These are phyloP conservation scores for Drosophila pseudotakahashii DNA, from an alignment of 2,888 invertebrate genomes.

Conservation along the genomic window DNA sequence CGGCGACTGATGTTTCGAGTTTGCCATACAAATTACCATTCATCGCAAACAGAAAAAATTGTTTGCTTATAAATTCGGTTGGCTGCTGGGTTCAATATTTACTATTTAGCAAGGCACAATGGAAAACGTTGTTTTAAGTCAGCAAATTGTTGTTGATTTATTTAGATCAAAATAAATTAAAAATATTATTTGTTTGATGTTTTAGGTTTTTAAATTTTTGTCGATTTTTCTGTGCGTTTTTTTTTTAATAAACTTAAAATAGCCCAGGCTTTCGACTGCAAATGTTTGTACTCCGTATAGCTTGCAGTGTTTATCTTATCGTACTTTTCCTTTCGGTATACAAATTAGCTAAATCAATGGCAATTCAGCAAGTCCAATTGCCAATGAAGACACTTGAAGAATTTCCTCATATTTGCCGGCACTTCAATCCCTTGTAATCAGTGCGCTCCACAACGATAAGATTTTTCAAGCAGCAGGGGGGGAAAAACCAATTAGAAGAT, in stretches of 20 bases:
- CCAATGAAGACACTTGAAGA: constrained; percentile 15
- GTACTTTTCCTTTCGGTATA: background rate
- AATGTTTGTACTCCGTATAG: no score
- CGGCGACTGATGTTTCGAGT: constrained; percentile 18
- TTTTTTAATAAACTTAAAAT: no score
- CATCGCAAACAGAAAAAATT: background rate
- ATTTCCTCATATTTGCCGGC: background rate
- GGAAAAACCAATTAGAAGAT: constrained; percentile 66
- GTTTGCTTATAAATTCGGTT: background rate
- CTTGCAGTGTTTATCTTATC: background rate
- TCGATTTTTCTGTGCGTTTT: no score
- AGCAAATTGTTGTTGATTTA: background rate
- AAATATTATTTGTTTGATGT: no score
- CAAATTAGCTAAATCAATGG: constrained; percentile 9
- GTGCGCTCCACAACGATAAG: constrained; percentile 11
- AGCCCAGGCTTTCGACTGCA: no score
- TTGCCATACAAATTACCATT: constrained; percentile 9
- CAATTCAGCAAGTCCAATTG: background rate
- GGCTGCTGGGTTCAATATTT: background rate
- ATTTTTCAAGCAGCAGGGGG: constrained; percentile 1
- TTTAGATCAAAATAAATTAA: no score
- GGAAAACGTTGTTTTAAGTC: background rate
- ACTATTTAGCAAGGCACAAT: background rate
- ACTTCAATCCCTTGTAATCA: constrained; percentile 26
- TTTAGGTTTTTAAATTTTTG: no score